These are phyloP conservation scores for Brachionus manjavacas DNA, from an alignment of 1,140 invertebrate species.

Conservation along the genomic window DNA sequence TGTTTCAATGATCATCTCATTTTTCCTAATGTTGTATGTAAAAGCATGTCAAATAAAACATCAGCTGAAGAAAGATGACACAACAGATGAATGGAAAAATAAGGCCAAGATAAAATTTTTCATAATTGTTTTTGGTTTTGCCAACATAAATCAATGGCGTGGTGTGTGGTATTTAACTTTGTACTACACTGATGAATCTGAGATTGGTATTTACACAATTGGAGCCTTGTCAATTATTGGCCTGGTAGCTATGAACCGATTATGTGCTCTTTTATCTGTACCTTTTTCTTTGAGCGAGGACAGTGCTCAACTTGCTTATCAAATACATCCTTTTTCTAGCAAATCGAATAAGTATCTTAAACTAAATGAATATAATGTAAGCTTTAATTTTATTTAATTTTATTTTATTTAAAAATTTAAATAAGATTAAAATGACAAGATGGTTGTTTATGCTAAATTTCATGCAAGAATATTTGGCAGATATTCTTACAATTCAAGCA, in stretches of 20 bases:
- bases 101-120: conserved; percentile 12
- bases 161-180: conserved; percentile 30
- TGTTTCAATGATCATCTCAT: not conserved
- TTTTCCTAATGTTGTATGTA: not conserved
- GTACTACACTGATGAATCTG: not conserved
- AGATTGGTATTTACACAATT: not conserved
- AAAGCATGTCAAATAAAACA: not conserved
- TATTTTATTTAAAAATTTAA: not conserved
- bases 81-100: not conserved
- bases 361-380: conserved; percentile 23
- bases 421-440: not conserved
- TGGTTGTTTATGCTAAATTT: conserved; percentile 32
- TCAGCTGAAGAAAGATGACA: not conserved
- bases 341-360: conserved; percentile 18
- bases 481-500: conserved; percentile 1
- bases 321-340: conserved; percentile 9
- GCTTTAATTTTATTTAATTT: not conserved
- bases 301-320: not conserved
- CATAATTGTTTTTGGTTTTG: not conserved
- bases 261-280: not conserved
- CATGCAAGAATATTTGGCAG: not conserved
- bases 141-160: conserved; percentile 31
- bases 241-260: not conserved
- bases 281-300: not conserved
- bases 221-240: not conserved